Percentiles rank a stretch among this genome's conserved stretches.
phyloP scores from a whole-genome alignment of 2,797 vertebrate species.

The Chloroceryle amazona region DNA sequence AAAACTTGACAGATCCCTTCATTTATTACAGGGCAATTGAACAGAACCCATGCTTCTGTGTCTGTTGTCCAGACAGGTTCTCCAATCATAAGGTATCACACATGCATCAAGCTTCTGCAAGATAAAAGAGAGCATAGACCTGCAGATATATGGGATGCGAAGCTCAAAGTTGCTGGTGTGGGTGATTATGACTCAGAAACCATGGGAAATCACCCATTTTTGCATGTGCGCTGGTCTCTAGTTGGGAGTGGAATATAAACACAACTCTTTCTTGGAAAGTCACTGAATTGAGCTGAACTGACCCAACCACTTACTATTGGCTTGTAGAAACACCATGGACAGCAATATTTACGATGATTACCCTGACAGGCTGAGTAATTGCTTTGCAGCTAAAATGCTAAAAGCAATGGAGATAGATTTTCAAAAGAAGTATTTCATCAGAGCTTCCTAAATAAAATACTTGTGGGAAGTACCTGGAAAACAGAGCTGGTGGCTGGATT shows the following conservation, averaged over 20 bases:
- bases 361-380: conserved; percentile 49
- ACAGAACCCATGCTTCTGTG: not conserved
- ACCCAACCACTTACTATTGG: conserved; percentile 19
- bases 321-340: conserved; percentile 6
- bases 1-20: not conserved
- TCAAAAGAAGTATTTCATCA: conserved; percentile 28
- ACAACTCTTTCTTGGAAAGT: conserved; percentile 30
- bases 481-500: not conserved
- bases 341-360: conserved; percentile 56
- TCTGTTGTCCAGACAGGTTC: not conserved
- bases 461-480: conserved; percentile 25
- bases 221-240: not conserved
- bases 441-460: conserved; percentile 50
- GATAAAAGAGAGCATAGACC: not conserved
- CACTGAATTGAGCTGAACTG: conserved; percentile 30
- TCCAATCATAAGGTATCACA: not conserved
- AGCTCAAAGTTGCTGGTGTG: not conserved
- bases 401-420: conserved; percentile 18
- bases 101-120: not conserved
- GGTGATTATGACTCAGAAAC: conserved; percentile 13
- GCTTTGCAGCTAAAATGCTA: conserved; percentile 49
- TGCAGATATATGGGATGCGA: not conserved
- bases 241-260: not conserved
- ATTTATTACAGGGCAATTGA: not conserved
- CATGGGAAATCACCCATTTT: not conserved